phyloP scores from a whole-genome alignment of 2,113 vertebrate genomes.

The Rattus rattus region DNA sequence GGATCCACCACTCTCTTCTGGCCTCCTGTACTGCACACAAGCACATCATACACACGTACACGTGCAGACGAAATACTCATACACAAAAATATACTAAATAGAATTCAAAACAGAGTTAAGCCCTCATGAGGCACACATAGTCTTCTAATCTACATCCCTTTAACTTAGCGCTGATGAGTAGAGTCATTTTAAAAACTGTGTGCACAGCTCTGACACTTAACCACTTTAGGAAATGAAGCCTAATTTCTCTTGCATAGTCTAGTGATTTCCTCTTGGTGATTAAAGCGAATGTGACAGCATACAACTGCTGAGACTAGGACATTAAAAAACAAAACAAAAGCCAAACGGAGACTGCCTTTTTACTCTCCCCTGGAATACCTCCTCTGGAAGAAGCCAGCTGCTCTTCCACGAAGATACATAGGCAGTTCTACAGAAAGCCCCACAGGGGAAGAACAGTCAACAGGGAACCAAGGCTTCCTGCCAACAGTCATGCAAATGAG shows the following conservation, averaged over 20 bases:
- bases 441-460: background rate
- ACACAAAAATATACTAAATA: background rate
- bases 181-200: background rate
- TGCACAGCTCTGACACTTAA: background rate
- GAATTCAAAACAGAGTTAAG: background rate
- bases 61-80: background rate
- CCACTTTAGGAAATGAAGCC: background rate
- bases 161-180: background rate
- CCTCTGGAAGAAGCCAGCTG: background rate
- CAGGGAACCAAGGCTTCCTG: constrained; percentile 1
- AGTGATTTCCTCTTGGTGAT: background rate
- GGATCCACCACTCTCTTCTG: background rate
- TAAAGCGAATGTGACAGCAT: background rate
- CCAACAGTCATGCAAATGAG: background rate
- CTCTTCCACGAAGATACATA: background rate
- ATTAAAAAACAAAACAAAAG: background rate
- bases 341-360: background rate
- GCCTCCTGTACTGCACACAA: background rate
- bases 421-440: background rate
- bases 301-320: background rate
- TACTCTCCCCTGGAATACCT: background rate
- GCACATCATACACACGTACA: no score
- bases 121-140: background rate
- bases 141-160: background rate
- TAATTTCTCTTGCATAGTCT: background rate